Percentiles rank a stretch among this genome's conserved stretches.
phyloP scores from a whole-genome alignment of 2,113 vertebrate genomes.

The Oncorhynchus tshawytscha region DNA sequence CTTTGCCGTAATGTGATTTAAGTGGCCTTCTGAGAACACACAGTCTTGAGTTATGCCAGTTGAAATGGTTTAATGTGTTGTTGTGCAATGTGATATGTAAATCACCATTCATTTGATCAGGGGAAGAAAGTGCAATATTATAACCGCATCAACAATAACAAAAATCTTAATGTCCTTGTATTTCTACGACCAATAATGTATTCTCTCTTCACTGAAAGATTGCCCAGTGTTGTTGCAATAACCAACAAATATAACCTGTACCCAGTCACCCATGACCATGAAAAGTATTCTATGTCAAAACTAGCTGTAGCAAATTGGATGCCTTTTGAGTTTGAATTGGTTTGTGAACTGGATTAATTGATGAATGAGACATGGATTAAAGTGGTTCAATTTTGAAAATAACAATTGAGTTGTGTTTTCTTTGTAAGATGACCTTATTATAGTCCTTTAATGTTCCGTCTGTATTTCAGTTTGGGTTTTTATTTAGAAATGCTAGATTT shows the following conservation, averaged over 20 bases:
- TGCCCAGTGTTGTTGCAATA: not conserved
- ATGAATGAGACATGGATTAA: not conserved
- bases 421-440: too few relatives aligned
- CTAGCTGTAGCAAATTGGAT: not conserved
- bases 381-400: too few relatives aligned
- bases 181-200: not conserved
- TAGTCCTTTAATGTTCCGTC: too few relatives aligned
- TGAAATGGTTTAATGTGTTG: slow-evolving; percentile 1
- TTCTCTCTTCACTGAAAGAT: not conserved
- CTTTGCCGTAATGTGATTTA: slow-evolving; percentile 12
- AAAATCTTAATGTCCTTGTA: not conserved
- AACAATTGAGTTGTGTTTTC: too few relatives aligned
- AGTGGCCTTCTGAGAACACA: slow-evolving; percentile 18
- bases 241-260: not conserved
- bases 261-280: not conserved
- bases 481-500: too few relatives aligned
- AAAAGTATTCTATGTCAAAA: not conserved
- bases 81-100: slow-evolving; percentile 6
- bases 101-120: slow-evolving; percentile 11
- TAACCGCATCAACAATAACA: not conserved
- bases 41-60: not conserved
- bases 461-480: too few relatives aligned
- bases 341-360: not conserved
- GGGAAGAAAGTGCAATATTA: slow-evolving; percentile 22
- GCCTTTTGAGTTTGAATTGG: not conserved